These are phyloP conservation scores for Ectemnius lituratus DNA, from an alignment of 2,888 invertebrate species.

Conservation along the genomic window DNA sequence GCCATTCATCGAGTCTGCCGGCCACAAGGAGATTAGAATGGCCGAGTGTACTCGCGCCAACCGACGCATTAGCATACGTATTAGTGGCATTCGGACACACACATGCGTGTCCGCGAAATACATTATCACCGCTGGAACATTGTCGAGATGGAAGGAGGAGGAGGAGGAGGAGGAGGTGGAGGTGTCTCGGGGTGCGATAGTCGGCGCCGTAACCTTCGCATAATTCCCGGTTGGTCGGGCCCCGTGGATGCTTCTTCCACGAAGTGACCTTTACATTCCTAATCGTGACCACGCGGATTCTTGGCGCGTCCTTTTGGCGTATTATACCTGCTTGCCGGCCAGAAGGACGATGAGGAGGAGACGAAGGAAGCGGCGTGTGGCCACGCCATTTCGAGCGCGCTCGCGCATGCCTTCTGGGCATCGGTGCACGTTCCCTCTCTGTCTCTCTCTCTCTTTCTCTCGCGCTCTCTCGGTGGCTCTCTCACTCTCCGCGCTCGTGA, in stretches of 20 bases:
- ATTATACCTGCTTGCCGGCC: slow-evolving; percentile 27
- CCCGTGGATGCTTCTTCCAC: slow-evolving; percentile 32
- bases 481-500: background rate
- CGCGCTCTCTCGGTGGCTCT: too few relatives aligned
- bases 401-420: slow-evolving; percentile 60
- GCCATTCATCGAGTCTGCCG: too few relatives aligned
- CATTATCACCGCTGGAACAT: too few relatives aligned
- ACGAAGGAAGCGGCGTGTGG: slow-evolving; percentile 39
- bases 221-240: background rate
- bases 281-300: slow-evolving; percentile 58
- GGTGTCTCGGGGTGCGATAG: slow-evolving; percentile 1
- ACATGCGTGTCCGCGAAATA: too few relatives aligned
- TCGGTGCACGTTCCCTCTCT: slow-evolving; percentile 20
- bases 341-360: too few relatives aligned
- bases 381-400: slow-evolving; percentile 62
- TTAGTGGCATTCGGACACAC: too few relatives aligned
- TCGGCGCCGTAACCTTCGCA: background rate
- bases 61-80: too few relatives aligned
- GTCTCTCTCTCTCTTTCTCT: background rate
- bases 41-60: too few relatives aligned
- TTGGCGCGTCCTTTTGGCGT: slow-evolving; percentile 49
- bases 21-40: too few relatives aligned
- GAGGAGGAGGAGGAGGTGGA: background rate
- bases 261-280: slow-evolving; percentile 52
- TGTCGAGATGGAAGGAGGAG: too few relatives aligned